A percentile compares a stretch with the other conserved stretches of the same genome.
Evolutionary conservation across 2,888 invertebrate genomes (phyloP).

Genomic region (Branchinecta sandiegonensis): DNA sequence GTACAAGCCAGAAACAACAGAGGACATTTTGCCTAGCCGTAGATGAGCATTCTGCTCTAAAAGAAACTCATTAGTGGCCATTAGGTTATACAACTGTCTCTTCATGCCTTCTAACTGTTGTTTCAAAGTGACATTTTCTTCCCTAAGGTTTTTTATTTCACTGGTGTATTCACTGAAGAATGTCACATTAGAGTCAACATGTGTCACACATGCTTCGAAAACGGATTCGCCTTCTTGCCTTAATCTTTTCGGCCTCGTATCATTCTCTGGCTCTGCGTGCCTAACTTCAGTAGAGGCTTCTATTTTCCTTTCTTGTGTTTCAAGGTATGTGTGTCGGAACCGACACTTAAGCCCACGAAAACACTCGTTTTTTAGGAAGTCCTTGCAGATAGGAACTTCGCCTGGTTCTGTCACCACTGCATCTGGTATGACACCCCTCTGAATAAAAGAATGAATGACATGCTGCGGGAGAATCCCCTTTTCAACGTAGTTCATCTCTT

Average conservation of each 20-base stretch:
- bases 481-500: slow-evolving; percentile 52
- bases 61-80: slow-evolving; percentile 61
- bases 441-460: slow-evolving; percentile 35
- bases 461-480: slow-evolving; percentile 53
- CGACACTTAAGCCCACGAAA: slow-evolving; percentile 38
- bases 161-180: background rate
- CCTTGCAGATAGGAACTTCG: slow-evolving; percentile 44
- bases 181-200: background rate
- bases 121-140: slow-evolving; percentile 50
- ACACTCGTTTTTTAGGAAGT: slow-evolving; percentile 45
- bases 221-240: background rate
- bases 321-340: slow-evolving; percentile 36
- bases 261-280: background rate
- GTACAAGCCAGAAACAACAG: background rate
- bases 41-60: slow-evolving; percentile 60
- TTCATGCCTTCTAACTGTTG: slow-evolving; percentile 53
- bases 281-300: background rate
- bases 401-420: slow-evolving; percentile 27
- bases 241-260: background rate
- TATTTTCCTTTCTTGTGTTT: background rate
- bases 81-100: slow-evolving; percentile 51
- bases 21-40: slow-evolving; percentile 40
- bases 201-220: background rate
- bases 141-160: slow-evolving; percentile 37
- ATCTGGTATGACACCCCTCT: slow-evolving; percentile 29